Evolutionary conservation across 35 echinoderm and acorn worm genomes (phyloP), one percentile per base, ranked within the genome.

Genomic region (Amphiura filiformis): DNA sequence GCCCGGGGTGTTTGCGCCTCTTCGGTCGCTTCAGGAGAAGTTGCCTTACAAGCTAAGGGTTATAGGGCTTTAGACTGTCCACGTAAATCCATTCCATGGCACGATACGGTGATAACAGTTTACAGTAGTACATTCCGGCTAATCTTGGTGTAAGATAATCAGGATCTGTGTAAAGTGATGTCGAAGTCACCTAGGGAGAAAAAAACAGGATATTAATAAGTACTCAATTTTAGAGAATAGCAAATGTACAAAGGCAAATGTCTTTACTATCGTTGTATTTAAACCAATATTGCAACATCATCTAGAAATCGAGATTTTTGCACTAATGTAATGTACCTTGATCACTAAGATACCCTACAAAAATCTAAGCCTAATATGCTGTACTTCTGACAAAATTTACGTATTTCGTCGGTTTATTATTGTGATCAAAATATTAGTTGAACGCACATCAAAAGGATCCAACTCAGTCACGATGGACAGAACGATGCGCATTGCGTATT

Each of bases 41-140:
- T n/a, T n/a, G n/a, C n/a, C n/a, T n/a, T n/a, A n/a, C n/a, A n/a
- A n/a, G n/a, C n/a, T n/a, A n/a, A n/a, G n/a, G n/a, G n/a, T 52
- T 7, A 34, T 83, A 83, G 17, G 84, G 84, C 17, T 81, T 79
- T 26, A 93, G 47, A 26, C 83, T 83, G 76, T 93, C 91, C 0
- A 88, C 80, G 34, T 93, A 93, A 12, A 93, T 88, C 91, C 91
- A 93, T 76, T 93, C 91, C 91, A 93, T 44, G 20, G 91, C 91
- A 0, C 86, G 26, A 30, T 93, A 86, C 9, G 91, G 91, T 26
- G 91, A 93, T 18, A 93, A 32, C 13, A 89, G 86, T 76, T 88
- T 93, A 52, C 91, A 93, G 80, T 93, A 93, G 26, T 88, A 44
- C 79, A 89, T 70, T 3, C 91, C 91, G 28, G 91, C 91, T 14